These are phyloP conservation scores for Eleutherodactylus coqui DNA, from an alignment of 2,797 vertebrate genomes.

Conservation along the genomic window DNA sequence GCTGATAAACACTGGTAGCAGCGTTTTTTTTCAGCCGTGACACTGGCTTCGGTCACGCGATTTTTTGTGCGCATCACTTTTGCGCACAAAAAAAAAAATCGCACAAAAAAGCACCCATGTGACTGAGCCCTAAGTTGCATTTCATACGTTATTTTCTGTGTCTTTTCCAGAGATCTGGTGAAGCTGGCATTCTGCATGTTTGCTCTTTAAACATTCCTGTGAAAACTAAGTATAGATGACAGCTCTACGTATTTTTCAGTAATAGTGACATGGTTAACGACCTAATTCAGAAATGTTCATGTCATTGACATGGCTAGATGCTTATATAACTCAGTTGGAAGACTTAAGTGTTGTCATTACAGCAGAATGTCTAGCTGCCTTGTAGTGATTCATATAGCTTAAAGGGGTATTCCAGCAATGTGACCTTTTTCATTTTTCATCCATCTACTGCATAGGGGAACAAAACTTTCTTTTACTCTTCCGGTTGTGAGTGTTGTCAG, in stretches of 20 bases:
- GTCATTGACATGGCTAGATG: neutral
- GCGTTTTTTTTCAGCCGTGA: too few species aligned
- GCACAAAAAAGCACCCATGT: too few species aligned
- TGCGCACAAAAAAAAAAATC: too few species aligned
- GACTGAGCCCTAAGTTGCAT: too few species aligned
- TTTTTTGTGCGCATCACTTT: too few species aligned
- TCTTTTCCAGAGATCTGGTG: neutral
- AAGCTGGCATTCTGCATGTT: neutral
- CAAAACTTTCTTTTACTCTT: too few species aligned
- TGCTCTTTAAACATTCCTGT: neutral
- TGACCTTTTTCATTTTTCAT: constrained; percentile 5
- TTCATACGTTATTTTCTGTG: neutral
- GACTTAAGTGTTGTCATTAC: neutral
- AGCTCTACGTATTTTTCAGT: constrained; percentile 3
- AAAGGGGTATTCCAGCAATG: too few species aligned
- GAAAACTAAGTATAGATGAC: neutral
- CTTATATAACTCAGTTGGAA: neutral
- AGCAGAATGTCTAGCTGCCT: neutral
- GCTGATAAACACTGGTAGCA: too few species aligned
- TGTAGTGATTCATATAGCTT: neutral
- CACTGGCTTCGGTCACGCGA: too few species aligned
- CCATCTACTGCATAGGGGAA: too few species aligned
- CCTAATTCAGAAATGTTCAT: neutral
- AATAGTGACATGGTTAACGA: neutral
- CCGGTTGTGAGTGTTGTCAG: too few species aligned